These are phyloP conservation scores for Phalacrocorax pelagicus DNA, from an alignment of 2,113 vertebrate species.

Conservation along the genomic window DNA sequence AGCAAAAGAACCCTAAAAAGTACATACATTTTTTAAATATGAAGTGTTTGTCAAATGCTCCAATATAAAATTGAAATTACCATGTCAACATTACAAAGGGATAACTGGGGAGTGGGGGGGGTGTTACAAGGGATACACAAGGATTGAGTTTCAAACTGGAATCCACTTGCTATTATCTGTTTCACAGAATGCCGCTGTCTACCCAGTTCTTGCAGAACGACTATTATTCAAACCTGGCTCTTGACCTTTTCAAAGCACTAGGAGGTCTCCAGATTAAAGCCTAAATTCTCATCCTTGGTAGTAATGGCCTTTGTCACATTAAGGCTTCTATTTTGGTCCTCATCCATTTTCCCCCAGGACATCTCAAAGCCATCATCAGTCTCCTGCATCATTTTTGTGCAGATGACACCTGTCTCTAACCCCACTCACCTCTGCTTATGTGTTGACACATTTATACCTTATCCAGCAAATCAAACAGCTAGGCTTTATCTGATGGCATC, in stretches of 20 bases:
- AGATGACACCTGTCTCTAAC: not conserved
- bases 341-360: not conserved
- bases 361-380: not conserved
- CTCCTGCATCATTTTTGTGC: not conserved
- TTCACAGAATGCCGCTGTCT: not conserved
- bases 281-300: not conserved
- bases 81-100: not conserved
- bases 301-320: not conserved
- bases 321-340: not conserved
- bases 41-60: not conserved
- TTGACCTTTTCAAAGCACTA: not conserved
- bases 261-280: not conserved
- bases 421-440: not conserved
- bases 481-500: not conserved
- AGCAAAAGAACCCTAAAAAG: not conserved
- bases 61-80: not conserved
- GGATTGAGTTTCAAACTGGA: not conserved
- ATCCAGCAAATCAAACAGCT: not conserved
- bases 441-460: not conserved
- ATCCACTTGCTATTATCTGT: not conserved
- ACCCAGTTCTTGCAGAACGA: not conserved
- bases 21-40: not conserved
- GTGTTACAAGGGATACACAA: fast-evolving
- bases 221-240: not conserved
- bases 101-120: no score